A percentile compares a stretch with the other conserved stretches of the same genome.
phyloP scores from a whole-genome alignment of 2,113 vertebrate species.

The Vulpes lagopus region DNA sequence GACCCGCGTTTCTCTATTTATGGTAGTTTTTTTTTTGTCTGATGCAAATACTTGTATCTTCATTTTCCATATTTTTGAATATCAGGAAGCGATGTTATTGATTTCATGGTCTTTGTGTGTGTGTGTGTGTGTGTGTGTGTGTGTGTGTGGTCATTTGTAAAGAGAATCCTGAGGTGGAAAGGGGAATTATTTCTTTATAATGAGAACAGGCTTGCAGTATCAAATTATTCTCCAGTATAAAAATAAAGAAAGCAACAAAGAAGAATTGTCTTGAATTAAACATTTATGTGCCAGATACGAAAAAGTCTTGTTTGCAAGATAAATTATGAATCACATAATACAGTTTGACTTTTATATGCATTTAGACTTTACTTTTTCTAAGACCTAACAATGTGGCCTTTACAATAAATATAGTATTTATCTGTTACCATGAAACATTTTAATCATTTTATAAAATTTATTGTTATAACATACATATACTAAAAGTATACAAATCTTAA shows the following conservation, averaged over 20 bases:
- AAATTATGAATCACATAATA: neutral
- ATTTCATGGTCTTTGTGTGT: neutral
- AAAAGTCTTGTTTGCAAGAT: neutral
- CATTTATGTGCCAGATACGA: neutral
- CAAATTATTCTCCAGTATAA: neutral
- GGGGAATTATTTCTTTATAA: neutral
- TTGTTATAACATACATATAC: neutral
- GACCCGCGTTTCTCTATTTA: constrained; percentile 40
- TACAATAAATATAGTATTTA: constrained; percentile 39
- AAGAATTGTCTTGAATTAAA: neutral
- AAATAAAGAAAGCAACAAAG: neutral
- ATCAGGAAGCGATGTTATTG: neutral
- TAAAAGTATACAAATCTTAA: neutral
- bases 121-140: neutral
- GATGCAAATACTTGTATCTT: neutral
- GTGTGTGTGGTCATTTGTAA: neutral
- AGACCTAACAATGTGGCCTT: neutral
- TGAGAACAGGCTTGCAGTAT: neutral
- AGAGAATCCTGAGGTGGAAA: neutral
- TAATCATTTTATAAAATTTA: neutral
- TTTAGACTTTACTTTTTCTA: constrained; percentile 36
- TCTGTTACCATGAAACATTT: neutral
- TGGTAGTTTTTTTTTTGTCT: constrained; percentile 28
- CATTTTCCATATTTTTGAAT: constrained; percentile 2
- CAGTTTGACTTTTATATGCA: neutral